Conservation (phyloP, 2,113 vertebrate species). For the Paramormyrops kingsleyae region DNA sequence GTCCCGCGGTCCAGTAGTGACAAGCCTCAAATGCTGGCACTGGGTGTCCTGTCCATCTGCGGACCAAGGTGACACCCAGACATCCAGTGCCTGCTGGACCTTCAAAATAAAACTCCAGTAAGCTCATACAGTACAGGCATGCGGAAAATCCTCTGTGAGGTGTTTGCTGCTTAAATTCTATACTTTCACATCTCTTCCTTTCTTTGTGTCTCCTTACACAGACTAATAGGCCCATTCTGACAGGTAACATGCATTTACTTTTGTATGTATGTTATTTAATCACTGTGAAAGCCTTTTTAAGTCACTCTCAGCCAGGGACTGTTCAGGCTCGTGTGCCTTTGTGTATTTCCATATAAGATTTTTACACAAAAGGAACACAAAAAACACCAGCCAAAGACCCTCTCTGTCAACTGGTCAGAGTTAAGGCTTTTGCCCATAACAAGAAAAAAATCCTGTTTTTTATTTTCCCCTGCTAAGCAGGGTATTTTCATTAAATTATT, state of each 20-base stretch:
- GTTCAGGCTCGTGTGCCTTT: background rate
- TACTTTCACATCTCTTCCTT: background rate
- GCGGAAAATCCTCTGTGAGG: background rate
- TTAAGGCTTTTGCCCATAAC: background rate
- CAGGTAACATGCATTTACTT: background rate
- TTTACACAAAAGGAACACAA: background rate
- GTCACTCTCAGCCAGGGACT: background rate
- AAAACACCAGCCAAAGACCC: background rate
- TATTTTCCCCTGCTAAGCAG: background rate
- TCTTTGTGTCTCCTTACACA: background rate
- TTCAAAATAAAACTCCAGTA: background rate
- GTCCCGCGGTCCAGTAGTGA: background rate
- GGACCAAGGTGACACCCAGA: background rate
- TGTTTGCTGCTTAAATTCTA: background rate
- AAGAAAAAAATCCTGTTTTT: background rate
- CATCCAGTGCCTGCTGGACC: background rate
- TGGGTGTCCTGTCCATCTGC: background rate
- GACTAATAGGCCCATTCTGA: background rate
- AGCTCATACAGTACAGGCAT: background rate
- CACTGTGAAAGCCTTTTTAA: background rate
- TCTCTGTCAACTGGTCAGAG: background rate
- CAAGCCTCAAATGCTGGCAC: background rate
- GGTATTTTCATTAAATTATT: background rate
- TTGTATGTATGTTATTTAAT: background rate
- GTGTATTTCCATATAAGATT: background rate